Percentiles rank a stretch among this genome's conserved stretches.
These are phyloP conservation scores for Carassius carassius DNA, from an alignment of 2,113 vertebrate species.

Conservation along the genomic window DNA sequence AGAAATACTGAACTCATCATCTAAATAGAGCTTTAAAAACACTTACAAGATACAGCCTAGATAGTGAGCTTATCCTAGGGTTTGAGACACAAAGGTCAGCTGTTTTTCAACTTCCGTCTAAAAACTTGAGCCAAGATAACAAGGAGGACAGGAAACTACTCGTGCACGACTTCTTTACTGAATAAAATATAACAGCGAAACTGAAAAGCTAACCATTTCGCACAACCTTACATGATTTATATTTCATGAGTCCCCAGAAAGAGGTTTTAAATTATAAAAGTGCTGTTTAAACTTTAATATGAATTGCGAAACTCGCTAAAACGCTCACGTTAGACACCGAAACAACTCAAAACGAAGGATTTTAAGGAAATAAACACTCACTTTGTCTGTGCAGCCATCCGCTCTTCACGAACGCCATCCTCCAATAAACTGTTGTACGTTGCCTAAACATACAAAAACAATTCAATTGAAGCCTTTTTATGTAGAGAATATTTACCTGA, in stretches of 20 bases:
- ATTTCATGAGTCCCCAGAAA: constrained; percentile 7
- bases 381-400: constrained; percentile 80
- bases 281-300: background rate
- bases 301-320: background rate
- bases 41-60: constrained; percentile 14
- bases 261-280: background rate
- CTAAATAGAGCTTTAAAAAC: background rate
- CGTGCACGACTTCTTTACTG: background rate
- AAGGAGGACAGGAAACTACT: background rate
- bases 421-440: background rate
- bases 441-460: background rate
- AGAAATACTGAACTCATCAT: background rate
- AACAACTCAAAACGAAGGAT: background rate
- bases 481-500: background rate
- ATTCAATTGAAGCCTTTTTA: background rate
- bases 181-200: background rate
- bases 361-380: constrained; percentile 60
- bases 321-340: background rate
- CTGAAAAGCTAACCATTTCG: background rate
- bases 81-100: constrained; percentile 12
- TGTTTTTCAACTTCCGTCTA: background rate
- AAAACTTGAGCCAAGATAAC: background rate
- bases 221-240: background rate
- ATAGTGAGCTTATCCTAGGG: background rate
- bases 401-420: constrained; percentile 79